Evolutionary conservation across 2,888 invertebrate species (phyloP).

Genomic region (Machimus atricapillus): DNA sequence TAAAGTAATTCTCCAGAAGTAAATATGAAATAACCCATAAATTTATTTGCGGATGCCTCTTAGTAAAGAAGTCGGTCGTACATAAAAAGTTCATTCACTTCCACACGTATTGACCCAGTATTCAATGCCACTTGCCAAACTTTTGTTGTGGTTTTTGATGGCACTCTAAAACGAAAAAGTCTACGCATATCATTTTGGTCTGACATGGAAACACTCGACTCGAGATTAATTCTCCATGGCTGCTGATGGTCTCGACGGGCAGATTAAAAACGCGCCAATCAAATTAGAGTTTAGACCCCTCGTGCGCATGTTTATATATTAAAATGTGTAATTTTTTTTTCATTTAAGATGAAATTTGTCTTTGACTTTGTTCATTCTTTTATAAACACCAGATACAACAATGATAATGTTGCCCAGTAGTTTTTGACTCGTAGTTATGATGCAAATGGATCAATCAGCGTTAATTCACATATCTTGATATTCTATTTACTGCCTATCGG

Average conservation of each 20-base stretch:
- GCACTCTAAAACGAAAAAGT: neutral
- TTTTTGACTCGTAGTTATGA: neutral
- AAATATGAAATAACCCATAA: neutral
- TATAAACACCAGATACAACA: neutral
- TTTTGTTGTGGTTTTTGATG: conserved; percentile 12
- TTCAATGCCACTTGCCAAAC: conserved; percentile 23
- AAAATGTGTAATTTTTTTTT: neutral
- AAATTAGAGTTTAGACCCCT: neutral
- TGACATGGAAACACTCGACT: neutral
- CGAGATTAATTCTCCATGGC: neutral
- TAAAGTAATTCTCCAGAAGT: neutral
- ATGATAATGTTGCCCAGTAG: neutral
- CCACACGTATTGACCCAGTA: conserved; percentile 18
- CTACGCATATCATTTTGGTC: neutral
- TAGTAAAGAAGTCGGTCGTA: neutral
- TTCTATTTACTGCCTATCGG: neutral
- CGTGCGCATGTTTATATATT: neutral
- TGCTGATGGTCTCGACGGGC: neutral
- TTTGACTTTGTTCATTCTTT: neutral
- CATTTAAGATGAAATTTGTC: neutral
- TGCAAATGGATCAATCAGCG: neutral
- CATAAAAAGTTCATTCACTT: conserved; percentile 25
- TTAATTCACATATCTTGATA: neutral
- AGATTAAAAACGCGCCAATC: neutral
- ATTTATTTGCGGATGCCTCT: neutral